These are phyloP conservation scores for Tiliacea citrago DNA, from an alignment of 2,888 invertebrate species.

Conservation along the genomic window DNA sequence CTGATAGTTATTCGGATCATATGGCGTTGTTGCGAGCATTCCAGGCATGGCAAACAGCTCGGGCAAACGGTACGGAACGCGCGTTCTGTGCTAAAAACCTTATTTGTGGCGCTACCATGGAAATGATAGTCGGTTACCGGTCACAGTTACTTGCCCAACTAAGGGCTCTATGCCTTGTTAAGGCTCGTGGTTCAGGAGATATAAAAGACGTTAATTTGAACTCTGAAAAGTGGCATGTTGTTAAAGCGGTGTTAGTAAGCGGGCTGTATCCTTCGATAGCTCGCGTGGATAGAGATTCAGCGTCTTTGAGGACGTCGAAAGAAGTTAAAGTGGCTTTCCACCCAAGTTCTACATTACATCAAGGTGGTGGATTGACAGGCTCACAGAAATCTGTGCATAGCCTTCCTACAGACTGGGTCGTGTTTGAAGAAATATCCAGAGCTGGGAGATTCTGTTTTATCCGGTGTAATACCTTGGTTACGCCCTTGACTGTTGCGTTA, in stretches of 20 bases:
- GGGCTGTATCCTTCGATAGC: constrained; percentile 98
- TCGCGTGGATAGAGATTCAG: constrained; percentile 92
- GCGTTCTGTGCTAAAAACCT: constrained; percentile 94
- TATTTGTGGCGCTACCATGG: constrained; percentile 96
- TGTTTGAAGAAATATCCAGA: constrained; percentile 96
- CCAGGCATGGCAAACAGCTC: constrained; percentile 92
- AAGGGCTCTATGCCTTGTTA: constrained; percentile 93
- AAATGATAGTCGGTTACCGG: constrained; percentile 96
- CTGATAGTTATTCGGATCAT: constrained; percentile 96
- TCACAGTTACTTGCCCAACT: constrained; percentile 96
- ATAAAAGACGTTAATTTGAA: constrained; percentile 94
- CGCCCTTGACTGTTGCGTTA: constrained; percentile 95
- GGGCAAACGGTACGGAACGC: constrained; percentile 91
- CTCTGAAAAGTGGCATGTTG: constrained; percentile 96
- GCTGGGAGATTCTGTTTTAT: constrained; percentile 93
- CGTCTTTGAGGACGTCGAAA: constrained; percentile 92
- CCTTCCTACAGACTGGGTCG: constrained; percentile 95
- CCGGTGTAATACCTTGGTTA: constrained; percentile 95
- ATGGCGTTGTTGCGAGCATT: constrained; percentile 96
- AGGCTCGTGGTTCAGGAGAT: constrained; percentile 87
- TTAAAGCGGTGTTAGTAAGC: constrained; percentile 96
- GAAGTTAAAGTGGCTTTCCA: constrained; percentile 90
- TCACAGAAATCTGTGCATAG: constrained; percentile 79
- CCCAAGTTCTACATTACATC: constrained; percentile 92
- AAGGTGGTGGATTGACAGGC: constrained; percentile 86